Evolutionary conservation across 1,140 invertebrate genomes (phyloP), one percentile per base, ranked within the genome.

Genomic region (Drosophila parvula): DNA sequence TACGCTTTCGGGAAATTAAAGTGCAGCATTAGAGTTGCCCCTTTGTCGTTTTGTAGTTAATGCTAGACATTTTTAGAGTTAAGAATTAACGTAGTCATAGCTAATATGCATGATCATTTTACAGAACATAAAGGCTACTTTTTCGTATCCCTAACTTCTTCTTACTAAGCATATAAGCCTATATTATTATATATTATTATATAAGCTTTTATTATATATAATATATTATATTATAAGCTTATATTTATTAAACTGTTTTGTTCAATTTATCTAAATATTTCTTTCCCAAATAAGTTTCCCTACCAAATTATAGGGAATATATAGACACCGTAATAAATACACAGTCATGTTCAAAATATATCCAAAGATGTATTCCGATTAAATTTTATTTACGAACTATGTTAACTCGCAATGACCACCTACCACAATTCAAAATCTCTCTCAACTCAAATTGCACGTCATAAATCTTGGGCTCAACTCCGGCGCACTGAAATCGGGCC

Each of bases 401-500:
- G 32, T n/a, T 38, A 63, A 41, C 18, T 68, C 28, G 18, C 28
- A 40, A 8, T 57, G 12, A 38, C 32, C 34, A 10, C 18, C 28
- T 34, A 38, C 59, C 16, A n/a, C 36, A 47, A 47, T 47, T 65
- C 60, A 16, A 63, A 71, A 64, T 75, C 59, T 45, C 64, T 62
- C 57, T 44, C 44, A 61, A 59, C 43, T 67, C 38, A 77, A 79
- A 76, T 76, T 77, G 79, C 68, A 14, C 41, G 60, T 60, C 45
- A 83, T 88, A 88, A 88, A 83, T 86, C 74, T 70, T 84, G 47
- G 11, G 43, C 22, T 62, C 50, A 64, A 62, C 68, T 69, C 18
- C 57, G 14, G 44, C n/a, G 28, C 28, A 69, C 44, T 45, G 43
- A 82, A 77, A 77, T 77, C 74, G 50, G 71, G 73, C 57, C 50